These are phyloP conservation scores for Pseudobourletiella spinata DNA, from an alignment of 1,140 invertebrate genomes.

Conservation along the genomic window DNA sequence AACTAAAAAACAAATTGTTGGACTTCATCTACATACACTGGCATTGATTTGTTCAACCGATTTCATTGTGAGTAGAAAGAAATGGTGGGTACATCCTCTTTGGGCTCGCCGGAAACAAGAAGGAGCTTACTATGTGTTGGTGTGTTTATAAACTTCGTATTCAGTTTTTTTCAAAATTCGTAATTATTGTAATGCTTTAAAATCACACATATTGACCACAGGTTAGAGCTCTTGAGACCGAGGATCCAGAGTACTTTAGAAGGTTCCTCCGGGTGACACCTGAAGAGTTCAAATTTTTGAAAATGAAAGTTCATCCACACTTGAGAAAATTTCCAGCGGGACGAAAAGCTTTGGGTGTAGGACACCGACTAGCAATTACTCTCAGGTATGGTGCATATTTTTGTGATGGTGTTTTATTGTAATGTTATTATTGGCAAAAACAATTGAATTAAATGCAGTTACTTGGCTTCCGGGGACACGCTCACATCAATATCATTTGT, in stretches of 20 bases:
- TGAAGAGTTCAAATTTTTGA: conserved; percentile 1
- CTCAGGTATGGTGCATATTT: conserved; percentile 1
- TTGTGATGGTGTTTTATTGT: background rate
- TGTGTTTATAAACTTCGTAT: background rate
- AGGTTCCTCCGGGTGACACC: conserved; percentile 8
- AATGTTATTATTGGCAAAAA: background rate
- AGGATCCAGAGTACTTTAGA: conserved; percentile 7
- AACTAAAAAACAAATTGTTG: no score
- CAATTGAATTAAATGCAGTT: background rate
- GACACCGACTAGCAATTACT: conserved; percentile 6
- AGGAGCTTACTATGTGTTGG: background rate
- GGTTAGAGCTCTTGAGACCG: background rate
- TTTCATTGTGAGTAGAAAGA: no score
- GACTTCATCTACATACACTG: no score
- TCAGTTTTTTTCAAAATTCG: background rate
- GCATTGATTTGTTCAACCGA: no score
- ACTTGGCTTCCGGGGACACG: conserved; percentile 35
- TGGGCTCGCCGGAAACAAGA: background rate
- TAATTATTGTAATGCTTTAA: background rate
- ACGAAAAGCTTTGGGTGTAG: conserved; percentile 1
- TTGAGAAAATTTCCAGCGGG: background rate
- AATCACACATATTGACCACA: background rate
- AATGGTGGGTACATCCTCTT: conserved; percentile 1
- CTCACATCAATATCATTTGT: conserved; percentile 24
- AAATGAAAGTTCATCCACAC: background rate